Evolutionary conservation across 2,797 vertebrate genomes (phyloP).

Genomic region (Hyperoplus immaculatus): DNA sequence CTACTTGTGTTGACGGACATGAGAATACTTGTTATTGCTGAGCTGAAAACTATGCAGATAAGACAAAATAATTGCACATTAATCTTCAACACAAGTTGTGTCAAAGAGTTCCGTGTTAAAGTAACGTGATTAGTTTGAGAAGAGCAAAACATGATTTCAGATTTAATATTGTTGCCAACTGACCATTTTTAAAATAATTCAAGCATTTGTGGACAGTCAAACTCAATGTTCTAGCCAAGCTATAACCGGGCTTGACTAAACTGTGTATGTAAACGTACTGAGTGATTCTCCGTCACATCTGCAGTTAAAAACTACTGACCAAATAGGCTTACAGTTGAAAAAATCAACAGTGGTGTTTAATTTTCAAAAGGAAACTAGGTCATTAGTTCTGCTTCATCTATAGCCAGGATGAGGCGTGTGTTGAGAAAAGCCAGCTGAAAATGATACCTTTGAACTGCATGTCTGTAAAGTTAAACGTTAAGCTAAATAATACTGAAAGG

Average conservation of each 20-base stretch:
- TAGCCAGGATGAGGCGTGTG: not conserved
- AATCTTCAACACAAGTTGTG: not conserved
- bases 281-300: slow-evolving; percentile 10
- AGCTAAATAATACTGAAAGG: not conserved
- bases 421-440: not conserved
- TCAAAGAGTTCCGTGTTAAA: not conserved
- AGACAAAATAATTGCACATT: not conserved
- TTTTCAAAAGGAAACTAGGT: not conserved
- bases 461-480: not conserved
- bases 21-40: slow-evolving; percentile 12
- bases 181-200: not conserved
- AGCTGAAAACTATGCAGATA: not conserved
- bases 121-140: not conserved
- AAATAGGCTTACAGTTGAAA: not conserved
- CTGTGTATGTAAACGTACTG: no score
- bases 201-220: slow-evolving; percentile 6
- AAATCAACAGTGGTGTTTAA: not conserved
- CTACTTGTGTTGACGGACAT: slow-evolving; percentile 40
- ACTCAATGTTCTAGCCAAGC: no score
- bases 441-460: not conserved
- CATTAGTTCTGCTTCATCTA: not conserved
- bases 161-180: not conserved
- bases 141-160: not conserved
- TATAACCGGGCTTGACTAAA: no score
- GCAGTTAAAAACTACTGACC: not conserved